Evolutionary conservation across 1,140 invertebrate species (phyloP).

Genomic region (Hylaeus volcanicus): DNA sequence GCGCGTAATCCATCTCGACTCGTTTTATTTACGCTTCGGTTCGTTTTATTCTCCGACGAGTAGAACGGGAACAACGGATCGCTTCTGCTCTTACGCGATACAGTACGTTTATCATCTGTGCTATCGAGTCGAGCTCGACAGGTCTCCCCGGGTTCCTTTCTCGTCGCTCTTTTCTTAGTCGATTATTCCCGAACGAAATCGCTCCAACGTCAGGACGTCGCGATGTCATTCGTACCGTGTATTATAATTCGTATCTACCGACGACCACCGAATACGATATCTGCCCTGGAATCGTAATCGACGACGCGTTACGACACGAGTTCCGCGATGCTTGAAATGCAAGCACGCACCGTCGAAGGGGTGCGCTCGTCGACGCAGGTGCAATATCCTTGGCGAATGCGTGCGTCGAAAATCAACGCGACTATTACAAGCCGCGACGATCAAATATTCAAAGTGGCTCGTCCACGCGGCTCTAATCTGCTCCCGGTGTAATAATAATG

Average conservation of each 20-base stretch:
- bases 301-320: not conserved
- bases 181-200: no score
- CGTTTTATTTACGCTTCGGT: slow-evolving; percentile 21
- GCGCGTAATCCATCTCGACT: slow-evolving; percentile 43
- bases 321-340: slow-evolving; percentile 17
- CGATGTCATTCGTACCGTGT: no score
- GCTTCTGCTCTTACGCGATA: slow-evolving; percentile 41
- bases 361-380: not conserved
- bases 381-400: not conserved
- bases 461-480: slow-evolving; percentile 10
- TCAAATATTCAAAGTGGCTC: not conserved
- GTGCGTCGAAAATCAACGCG: not conserved
- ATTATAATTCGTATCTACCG: no score
- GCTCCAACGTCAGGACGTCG: no score
- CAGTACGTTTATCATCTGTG: slow-evolving; percentile 32
- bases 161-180: no score
- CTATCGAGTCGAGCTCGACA: slow-evolving; percentile 1
- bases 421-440: not conserved
- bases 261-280: no score
- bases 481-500: slow-evolving; percentile 9
- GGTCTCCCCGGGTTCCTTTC: no score
- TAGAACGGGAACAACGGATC: slow-evolving; percentile 38
- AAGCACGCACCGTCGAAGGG: not conserved
- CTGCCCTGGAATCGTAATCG: not conserved
- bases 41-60: not conserved